Evolutionary conservation across 2,113 vertebrate species (phyloP).

Genomic region (Struthidea cinerea): DNA sequence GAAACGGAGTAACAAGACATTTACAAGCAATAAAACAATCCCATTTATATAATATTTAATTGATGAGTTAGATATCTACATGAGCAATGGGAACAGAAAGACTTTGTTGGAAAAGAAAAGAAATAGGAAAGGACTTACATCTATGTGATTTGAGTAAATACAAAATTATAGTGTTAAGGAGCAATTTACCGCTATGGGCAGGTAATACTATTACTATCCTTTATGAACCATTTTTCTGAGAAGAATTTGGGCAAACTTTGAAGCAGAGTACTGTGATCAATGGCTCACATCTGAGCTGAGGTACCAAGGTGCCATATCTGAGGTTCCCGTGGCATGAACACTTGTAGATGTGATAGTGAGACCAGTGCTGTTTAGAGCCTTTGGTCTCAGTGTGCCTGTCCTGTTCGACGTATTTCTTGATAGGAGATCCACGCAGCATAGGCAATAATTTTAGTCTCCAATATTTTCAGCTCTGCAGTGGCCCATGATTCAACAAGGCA

Average conservation of each 20-base stretch:
- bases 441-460: background rate
- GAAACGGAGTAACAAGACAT: background rate
- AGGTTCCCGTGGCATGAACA: background rate
- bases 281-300: background rate
- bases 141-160: background rate
- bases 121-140: background rate
- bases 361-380: background rate
- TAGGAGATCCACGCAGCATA: rapidly evolving
- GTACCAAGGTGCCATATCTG: background rate
- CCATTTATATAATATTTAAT: background rate
- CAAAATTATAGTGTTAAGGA: background rate
- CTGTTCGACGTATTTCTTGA: rapidly evolving
- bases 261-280: background rate
- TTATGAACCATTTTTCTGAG: background rate
- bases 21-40: background rate
- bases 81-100: background rate
- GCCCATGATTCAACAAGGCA: background rate
- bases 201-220: background rate
- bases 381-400: background rate
- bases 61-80: background rate
- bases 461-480: background rate
- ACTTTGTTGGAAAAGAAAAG: background rate
- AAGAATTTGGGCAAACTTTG: background rate
- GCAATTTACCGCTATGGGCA: background rate
- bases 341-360: background rate